phyloP scores from a whole-genome alignment of 2,888 invertebrate species.

The Pogonocherus hispidulus region DNA sequence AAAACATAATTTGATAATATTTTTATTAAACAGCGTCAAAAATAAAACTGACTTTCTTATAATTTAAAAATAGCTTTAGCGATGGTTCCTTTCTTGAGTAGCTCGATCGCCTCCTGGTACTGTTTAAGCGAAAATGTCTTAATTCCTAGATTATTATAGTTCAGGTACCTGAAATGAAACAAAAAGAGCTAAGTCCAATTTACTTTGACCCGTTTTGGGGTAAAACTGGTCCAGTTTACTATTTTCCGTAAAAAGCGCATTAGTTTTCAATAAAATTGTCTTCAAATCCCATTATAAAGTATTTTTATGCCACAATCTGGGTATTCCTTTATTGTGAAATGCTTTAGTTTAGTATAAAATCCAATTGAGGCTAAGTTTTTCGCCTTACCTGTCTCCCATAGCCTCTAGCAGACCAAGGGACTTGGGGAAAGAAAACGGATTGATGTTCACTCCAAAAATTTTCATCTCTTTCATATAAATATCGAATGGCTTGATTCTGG shows the following conservation, averaged over 20 bases:
- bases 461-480: constrained; percentile 77
- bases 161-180: constrained; percentile 57
- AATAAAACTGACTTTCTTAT: constrained; percentile 57
- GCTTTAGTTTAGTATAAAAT: too few species aligned
- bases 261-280: too few species aligned
- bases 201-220: too few species aligned
- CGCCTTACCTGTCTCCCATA: constrained; percentile 69
- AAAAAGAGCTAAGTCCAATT: too few species aligned
- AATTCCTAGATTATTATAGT: constrained; percentile 74
- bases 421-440: constrained; percentile 78
- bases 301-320: too few species aligned
- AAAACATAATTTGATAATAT: too few species aligned
- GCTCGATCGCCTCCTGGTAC: constrained; percentile 71
- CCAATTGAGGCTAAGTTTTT: constrained; percentile 13
- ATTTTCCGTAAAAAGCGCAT: too few species aligned
- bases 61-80: constrained; percentile 76
- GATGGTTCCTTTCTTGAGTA: constrained; percentile 72
- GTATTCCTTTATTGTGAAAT: too few species aligned
- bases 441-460: constrained; percentile 77
- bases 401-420: constrained; percentile 75
- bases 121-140: constrained; percentile 72
- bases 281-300: too few species aligned
- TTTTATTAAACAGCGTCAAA: too few species aligned
- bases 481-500: constrained; percentile 73
- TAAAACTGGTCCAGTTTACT: too few species aligned